A percentile compares a stretch with the other conserved stretches of the same genome.
Conservation (phyloP, 2,888 invertebrate species). For the Zele albiditarsus region DNA sequence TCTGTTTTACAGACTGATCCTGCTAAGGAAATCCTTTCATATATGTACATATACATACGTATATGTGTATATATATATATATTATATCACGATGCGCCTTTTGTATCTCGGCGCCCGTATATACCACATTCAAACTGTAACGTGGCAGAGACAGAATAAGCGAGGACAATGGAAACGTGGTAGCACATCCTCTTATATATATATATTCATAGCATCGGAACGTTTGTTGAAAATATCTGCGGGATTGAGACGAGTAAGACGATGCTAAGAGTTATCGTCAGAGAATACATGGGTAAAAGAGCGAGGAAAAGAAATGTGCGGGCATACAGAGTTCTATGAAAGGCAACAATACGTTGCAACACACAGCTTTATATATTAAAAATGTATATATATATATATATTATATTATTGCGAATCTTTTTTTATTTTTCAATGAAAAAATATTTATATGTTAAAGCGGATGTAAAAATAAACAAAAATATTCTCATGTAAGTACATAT, state of each 20-base stretch:
- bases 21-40: background rate
- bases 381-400: background rate
- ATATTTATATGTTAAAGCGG: background rate
- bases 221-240: conserved; percentile 61
- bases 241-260: conserved; percentile 43
- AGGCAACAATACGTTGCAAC: conserved; percentile 22
- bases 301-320: conserved; percentile 20
- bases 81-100: conserved; percentile 7
- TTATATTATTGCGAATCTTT: background rate
- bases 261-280: conserved; percentile 25
- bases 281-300: conserved; percentile 25
- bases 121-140: conserved; percentile 26
- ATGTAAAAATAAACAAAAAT: background rate
- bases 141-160: conserved; percentile 25
- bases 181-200: background rate
- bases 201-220: conserved; percentile 42
- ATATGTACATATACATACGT: conserved; percentile 4
- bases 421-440: too few relatives aligned
- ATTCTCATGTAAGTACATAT: background rate
- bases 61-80: conserved; percentile 2
- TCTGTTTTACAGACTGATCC: conserved; percentile 13
- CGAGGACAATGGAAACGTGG: conserved; percentile 26
- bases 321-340: conserved; percentile 15
- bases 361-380: background rate
- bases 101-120: background rate